These are phyloP conservation scores for Thumatha senex DNA, from an alignment of 2,888 invertebrate species.

Conservation along the genomic window DNA sequence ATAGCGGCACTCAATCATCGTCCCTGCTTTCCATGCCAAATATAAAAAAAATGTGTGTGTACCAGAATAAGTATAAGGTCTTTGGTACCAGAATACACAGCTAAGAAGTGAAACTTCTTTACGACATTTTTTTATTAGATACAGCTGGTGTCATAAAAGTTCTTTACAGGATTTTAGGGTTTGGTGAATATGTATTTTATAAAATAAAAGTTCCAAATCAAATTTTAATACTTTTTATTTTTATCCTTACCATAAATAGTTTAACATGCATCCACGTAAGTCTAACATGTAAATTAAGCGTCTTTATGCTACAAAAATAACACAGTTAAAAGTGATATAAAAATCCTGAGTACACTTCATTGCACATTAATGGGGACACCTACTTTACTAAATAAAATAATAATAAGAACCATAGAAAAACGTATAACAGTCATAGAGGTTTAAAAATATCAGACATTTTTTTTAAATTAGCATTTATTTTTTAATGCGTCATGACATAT, in stretches of 20 bases:
- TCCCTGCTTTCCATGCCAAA: too few species aligned
- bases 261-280: conserved; percentile 74
- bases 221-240: conserved; percentile 73
- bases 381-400: background rate
- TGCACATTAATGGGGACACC: conserved; percentile 9
- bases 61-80: too few species aligned
- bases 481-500: too few species aligned
- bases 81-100: too few species aligned
- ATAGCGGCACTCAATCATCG: too few species aligned
- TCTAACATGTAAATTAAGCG: conserved; percentile 73
- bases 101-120: too few species aligned
- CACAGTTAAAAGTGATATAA: conserved; percentile 29
- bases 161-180: background rate
- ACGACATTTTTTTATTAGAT: too few species aligned
- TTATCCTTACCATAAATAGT: conserved; percentile 68
- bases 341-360: conserved; percentile 31
- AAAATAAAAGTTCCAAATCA: conserved; percentile 16
- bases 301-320: conserved; percentile 57
- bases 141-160: too few species aligned
- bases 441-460: background rate
- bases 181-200: background rate
- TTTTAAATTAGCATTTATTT: background rate
- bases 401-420: background rate
- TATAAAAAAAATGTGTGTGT: too few species aligned
- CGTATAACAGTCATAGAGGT: background rate